Conservation (phyloP, 2,888 invertebrate species). For the Zelleria hepariella region DNA sequence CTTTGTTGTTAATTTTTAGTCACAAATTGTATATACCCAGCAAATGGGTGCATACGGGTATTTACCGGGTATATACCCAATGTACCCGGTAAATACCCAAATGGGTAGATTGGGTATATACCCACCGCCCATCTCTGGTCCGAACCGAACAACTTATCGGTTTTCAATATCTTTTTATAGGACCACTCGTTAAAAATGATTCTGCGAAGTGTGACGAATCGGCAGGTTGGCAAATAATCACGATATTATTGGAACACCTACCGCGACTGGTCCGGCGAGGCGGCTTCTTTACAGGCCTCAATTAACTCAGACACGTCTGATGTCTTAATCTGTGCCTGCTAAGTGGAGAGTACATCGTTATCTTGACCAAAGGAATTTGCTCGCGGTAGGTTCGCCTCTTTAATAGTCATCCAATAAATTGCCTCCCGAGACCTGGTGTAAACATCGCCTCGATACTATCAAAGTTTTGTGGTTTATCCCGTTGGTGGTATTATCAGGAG, state of each 20-base stretch:
- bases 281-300: slow-evolving; percentile 7
- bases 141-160: too few species aligned
- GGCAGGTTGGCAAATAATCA: slow-evolving; percentile 8
- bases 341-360: slow-evolving; percentile 6
- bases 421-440: background rate
- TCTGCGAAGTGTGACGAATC: slow-evolving; percentile 26
- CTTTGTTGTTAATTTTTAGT: too few species aligned
- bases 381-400: slow-evolving; percentile 3
- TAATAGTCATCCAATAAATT: slow-evolving; percentile 8
- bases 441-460: background rate
- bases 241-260: slow-evolving; percentile 22
- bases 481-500: too few species aligned
- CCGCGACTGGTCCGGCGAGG: slow-evolving; percentile 9
- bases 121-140: too few species aligned
- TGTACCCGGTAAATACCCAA: too few species aligned
- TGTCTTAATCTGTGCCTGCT: slow-evolving; percentile 10
- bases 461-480: background rate
- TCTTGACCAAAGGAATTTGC: slow-evolving; percentile 8
- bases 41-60: too few species aligned
- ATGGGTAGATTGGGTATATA: too few species aligned
- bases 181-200: slow-evolving; percentile 10
- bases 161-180: slow-evolving; percentile 5
- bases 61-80: too few species aligned
- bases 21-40: too few species aligned
- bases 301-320: slow-evolving; percentile 9